Conservation (phyloP, 2,113 vertebrate species). For the Bufo bufo region DNA sequence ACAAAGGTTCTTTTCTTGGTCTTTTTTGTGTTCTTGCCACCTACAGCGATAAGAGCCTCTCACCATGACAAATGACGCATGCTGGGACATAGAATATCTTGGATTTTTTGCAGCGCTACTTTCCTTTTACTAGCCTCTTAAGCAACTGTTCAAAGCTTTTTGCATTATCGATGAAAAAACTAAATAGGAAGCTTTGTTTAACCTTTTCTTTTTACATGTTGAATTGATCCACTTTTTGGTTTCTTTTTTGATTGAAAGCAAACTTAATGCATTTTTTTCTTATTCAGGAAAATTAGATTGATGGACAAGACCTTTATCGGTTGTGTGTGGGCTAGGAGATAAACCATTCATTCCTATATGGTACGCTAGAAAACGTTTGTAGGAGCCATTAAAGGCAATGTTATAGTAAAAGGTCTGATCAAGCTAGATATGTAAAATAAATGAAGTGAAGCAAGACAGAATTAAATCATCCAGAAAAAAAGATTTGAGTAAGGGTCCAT, state of each 20-base stretch:
- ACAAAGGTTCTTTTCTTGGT: slow-evolving; percentile 51
- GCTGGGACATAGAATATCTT: slow-evolving; percentile 56
- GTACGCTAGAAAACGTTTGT: not conserved
- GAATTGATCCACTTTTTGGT: slow-evolving; percentile 53
- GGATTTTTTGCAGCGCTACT: slow-evolving; percentile 37
- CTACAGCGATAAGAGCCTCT: slow-evolving; percentile 58
- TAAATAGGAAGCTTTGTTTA: slow-evolving; percentile 58
- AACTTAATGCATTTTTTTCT: slow-evolving; percentile 50
- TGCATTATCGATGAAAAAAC: slow-evolving; percentile 57
- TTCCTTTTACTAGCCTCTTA: slow-evolving; percentile 56
- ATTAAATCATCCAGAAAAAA: not conserved
- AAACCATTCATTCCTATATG: not conserved
- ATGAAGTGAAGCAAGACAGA: not conserved
- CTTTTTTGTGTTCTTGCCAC: slow-evolving; percentile 45
- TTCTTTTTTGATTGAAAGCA: slow-evolving; percentile 50
- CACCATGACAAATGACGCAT: slow-evolving; percentile 49
- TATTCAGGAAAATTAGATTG: slow-evolving; percentile 22
- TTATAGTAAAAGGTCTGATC: not conserved
- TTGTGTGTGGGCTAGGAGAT: not conserved
- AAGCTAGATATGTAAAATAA: not conserved
- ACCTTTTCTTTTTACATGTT: slow-evolving; percentile 51
- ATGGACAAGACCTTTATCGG: slow-evolving; percentile 39
- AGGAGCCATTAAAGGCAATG: not conserved
- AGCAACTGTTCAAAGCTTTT: slow-evolving; percentile 56
- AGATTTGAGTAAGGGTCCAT: not conserved